Conservation (phyloP, 2,888 invertebrate species). For the Megastigmus dorsalis region DNA sequence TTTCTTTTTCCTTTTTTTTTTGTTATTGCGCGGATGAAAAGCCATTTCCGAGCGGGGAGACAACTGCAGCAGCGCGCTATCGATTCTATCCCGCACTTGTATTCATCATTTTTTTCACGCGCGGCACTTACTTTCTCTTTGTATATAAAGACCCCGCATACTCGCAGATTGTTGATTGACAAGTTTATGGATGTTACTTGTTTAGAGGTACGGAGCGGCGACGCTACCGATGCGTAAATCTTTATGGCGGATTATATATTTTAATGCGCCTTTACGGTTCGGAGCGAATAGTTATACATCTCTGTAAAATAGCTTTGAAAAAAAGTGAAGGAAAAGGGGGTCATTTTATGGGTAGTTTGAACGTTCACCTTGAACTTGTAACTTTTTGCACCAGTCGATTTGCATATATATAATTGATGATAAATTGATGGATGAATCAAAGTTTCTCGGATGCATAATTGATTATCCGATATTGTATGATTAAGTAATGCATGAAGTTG, state of each 20-base stretch:
- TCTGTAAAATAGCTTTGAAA: too few relatives aligned
- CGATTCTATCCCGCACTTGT: not conserved
- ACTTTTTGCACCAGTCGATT: too few relatives aligned
- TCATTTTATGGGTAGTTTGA: too few relatives aligned
- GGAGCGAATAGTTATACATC: not conserved
- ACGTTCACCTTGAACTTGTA: not conserved
- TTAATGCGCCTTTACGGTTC: slow-evolving; percentile 17
- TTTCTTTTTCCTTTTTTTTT: slow-evolving; percentile 8
- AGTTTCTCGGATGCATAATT: too few relatives aligned
- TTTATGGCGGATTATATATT: slow-evolving; percentile 46
- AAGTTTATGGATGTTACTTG: slow-evolving; percentile 43
- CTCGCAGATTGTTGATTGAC: slow-evolving; percentile 42
- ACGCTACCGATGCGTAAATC: slow-evolving; percentile 35
- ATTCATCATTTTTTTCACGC: not conserved
- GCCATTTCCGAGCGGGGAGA: not conserved
- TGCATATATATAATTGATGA: too few relatives aligned
- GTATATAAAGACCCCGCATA: slow-evolving; percentile 24
- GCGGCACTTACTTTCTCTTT: slow-evolving; percentile 22
- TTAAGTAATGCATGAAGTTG: too few relatives aligned
- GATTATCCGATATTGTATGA: too few relatives aligned
- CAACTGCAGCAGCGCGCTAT: not conserved
- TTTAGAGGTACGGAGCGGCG: not conserved
- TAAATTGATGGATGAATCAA: too few relatives aligned
- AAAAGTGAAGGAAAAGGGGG: too few relatives aligned
- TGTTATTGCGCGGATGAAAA: slow-evolving; percentile 21